Evolutionary conservation across 2,113 vertebrate species (phyloP), one percentile per base, ranked within the genome.

Genomic region (Rhagologus leucostigma): DNA sequence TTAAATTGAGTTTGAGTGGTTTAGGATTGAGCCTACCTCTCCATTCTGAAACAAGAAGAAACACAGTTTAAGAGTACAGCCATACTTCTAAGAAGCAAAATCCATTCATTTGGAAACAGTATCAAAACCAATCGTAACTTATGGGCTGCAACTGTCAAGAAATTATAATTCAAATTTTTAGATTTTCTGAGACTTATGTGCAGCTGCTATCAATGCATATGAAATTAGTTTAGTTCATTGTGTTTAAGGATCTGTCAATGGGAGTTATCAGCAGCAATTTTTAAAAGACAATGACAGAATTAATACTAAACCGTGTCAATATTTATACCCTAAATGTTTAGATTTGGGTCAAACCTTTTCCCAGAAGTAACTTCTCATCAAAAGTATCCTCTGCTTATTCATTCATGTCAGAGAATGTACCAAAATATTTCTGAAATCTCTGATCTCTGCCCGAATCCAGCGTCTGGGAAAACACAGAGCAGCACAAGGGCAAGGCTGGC

Each of bases 31-130:
- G 96, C 98, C 87, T 99, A 99, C 98, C 98, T 99, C 98, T 97
- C 98, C 98, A 83, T 99, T 98, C 98, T 99, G 97, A 94, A 99
- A 99, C 39, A 91, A 95, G 97, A 98, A 98, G 79, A 98, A 91
- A 69, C 57, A 95, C 17, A 93, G 35, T 83, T 94, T 94, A 81
- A 93, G 79, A 74, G 22, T 95, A 87, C 20, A 65, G 59, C 39
- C 92, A 60, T 42, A 41, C 33, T 77, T 50, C 32, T 49, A 69
- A 74, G 73, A 85, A 64, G 75, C 70, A 95, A 96, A 96, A 91
- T 70, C 5, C 10, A 81, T 71, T 85, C 3, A 74, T 52, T 83
- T 69, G 14, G 78, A 81, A 92, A 78, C 11, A 50, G 14, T 73
- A 62, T 4, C 7, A 88, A 85, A 91, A 76, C 1, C 11, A 68